Base-by-base conservation (phyloP, 2,888 invertebrate species). In the Luperina testacea region DNA sequence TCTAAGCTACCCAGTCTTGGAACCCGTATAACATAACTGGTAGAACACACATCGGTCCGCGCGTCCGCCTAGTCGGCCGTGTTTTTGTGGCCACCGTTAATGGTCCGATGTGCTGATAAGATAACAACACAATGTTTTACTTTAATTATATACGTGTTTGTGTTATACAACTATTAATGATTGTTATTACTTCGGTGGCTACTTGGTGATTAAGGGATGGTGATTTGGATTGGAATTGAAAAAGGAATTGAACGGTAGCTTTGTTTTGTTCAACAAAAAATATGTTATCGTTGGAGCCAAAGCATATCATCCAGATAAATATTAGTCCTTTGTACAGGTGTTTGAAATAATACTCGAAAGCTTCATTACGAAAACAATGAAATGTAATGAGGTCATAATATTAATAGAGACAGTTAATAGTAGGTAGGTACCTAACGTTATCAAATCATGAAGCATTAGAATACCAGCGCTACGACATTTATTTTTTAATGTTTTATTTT, bases 61-160 rank as follows among this genome's bases (percentile, higher is more conserved):
- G 83, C 82, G 88, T 88, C 89, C 89, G 89, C 84, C 88, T 93
- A 91, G 91, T 93, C 92, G 90, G 91, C 92, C 93, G 90, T 93
- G 93, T 94, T 95, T 96, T 95, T 96, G 93, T 94, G 88, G 64
- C 80, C 88, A 88, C 90, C 92, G 95, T 95, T 96, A 97, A 97
- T 97, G 96, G 96, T 89, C 91, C 92, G 96, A 96, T 95, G 88
- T 86, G 63, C 85, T 93, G 96, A 96, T 96, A 91, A 97, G 96
- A 97, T 96, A 95, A 90, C 78, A 86, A 94, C 94, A 94, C 92
- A 94, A 93, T 96, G 95, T 96, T 96, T 95, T 95, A 94, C 93
- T 96, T 95, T 96, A 96, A 96, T 96, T 96, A 95, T 94, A 95
- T 91, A 88, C 88, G 89, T 93, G 93, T 93, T 92, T 92, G 93